Percentiles rank a stretch among this genome's conserved stretches.
phyloP scores from a whole-genome alignment of 2,797 vertebrate species.

The Xenopus petersii region DNA sequence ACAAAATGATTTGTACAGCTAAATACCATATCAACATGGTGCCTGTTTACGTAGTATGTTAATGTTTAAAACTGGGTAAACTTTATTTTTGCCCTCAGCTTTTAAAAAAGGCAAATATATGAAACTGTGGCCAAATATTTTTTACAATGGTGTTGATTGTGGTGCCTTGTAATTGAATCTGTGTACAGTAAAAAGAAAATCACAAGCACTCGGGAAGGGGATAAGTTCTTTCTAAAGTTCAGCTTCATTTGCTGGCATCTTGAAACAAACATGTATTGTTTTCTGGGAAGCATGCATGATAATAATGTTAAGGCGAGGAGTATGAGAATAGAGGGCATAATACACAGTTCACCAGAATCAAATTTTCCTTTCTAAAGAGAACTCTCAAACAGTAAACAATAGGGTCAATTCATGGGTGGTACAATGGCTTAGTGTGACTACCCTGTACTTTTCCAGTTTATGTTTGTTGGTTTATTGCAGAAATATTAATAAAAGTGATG shows the following conservation, averaged over 20 bases:
- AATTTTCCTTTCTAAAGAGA: conserved; percentile 17
- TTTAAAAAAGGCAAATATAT: too few relatives aligned
- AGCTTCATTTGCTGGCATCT: neutral
- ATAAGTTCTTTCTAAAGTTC: too few relatives aligned
- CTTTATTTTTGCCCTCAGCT: too few relatives aligned
- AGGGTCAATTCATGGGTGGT: neutral
- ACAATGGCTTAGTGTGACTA: conserved; percentile 1
- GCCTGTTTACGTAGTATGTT: too few relatives aligned
- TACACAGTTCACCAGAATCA: conserved; percentile 10
- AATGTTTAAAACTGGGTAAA: too few relatives aligned
- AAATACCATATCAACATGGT: too few relatives aligned
- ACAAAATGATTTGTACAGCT: too few relatives aligned
- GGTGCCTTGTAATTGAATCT: too few relatives aligned
- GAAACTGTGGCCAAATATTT: too few relatives aligned
- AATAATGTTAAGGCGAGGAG: neutral
- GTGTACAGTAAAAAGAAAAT: too few relatives aligned
- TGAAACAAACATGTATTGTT: neutral
- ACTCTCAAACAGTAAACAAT: conserved; percentile 19
- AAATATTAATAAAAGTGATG: neutral
- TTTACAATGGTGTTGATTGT: too few relatives aligned
- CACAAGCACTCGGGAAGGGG: too few relatives aligned
- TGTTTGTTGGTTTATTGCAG: neutral
- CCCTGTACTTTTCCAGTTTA: neutral
- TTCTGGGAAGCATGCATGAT: neutral
- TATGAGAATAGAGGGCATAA: conserved; percentile 7